phyloP scores from a whole-genome alignment of 2,888 invertebrate genomes.

The Leptinotarsa tumamoca region DNA sequence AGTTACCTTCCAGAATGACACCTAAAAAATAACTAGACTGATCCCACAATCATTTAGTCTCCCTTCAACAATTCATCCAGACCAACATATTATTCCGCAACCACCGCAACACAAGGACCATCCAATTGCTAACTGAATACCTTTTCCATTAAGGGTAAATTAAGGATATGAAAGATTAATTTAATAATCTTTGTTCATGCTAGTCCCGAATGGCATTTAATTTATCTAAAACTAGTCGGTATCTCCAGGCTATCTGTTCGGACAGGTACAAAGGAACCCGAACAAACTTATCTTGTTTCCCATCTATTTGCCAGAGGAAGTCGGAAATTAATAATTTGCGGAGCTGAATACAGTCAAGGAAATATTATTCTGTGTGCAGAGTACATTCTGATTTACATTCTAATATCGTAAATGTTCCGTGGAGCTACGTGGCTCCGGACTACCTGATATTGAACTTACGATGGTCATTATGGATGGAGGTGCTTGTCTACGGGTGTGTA shows the following conservation, averaged over 20 bases:
- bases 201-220: conserved; percentile 35
- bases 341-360: conserved; percentile 42
- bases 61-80: too few relatives aligned
- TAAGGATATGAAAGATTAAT: conserved; percentile 12
- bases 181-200: conserved; percentile 17
- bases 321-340: conserved; percentile 53
- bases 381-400: conserved; percentile 43
- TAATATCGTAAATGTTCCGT: conserved; percentile 39
- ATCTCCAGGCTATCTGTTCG: conserved; percentile 38
- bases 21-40: too few relatives aligned
- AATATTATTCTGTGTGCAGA: conserved; percentile 41
- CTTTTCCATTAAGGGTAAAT: conserved; percentile 13
- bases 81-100: too few relatives aligned
- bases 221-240: conserved; percentile 32
- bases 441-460: conserved; percentile 32
- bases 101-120: not conserved
- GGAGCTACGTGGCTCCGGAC: conserved; percentile 20
- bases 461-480: conserved; percentile 36
- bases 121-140: not conserved
- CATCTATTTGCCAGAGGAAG: conserved; percentile 48
- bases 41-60: too few relatives aligned
- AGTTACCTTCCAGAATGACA: too few relatives aligned
- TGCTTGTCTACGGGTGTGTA: not conserved
- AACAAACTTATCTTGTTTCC: conserved; percentile 52
- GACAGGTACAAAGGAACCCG: conserved; percentile 41